Evolutionary conservation across 2,888 invertebrate species (phyloP).

Genomic region (Mimas tiliae): DNA sequence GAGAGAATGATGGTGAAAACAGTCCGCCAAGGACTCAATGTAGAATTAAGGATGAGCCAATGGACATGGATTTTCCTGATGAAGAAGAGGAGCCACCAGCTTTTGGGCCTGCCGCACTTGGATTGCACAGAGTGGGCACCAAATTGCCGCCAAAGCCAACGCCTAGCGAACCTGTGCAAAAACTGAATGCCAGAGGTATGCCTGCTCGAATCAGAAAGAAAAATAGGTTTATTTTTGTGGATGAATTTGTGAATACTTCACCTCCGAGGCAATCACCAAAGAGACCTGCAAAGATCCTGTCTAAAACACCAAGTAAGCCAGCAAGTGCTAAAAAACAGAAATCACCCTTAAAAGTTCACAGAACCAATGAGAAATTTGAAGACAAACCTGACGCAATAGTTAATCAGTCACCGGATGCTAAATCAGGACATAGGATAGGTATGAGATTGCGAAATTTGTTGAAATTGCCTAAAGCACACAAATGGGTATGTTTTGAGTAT

Average conservation of each 20-base stretch:
- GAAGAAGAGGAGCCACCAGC: slow-evolving; percentile 89
- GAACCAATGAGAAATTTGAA: slow-evolving; percentile 70
- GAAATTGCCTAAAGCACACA: slow-evolving; percentile 98
- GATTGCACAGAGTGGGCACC: slow-evolving; percentile 92
- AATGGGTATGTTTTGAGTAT: slow-evolving; percentile 99
- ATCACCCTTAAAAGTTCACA: slow-evolving; percentile 82
- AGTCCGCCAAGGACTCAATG: slow-evolving; percentile 58
- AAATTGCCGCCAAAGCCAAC: slow-evolving; percentile 89
- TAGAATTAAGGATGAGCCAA: slow-evolving; percentile 84
- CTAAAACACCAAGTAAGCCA: slow-evolving; percentile 73
- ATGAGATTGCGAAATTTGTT: slow-evolving; percentile 95
- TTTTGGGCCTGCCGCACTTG: slow-evolving; percentile 91
- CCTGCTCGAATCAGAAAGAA: slow-evolving; percentile 95
- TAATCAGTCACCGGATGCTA: slow-evolving; percentile 89
- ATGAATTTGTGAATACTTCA: slow-evolving; percentile 91
- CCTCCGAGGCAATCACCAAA: slow-evolving; percentile 90
- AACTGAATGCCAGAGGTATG: slow-evolving; percentile 94
- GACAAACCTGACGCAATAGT: slow-evolving; percentile 70
- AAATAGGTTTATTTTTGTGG: slow-evolving; percentile 95
- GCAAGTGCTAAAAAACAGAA: slow-evolving; percentile 77
- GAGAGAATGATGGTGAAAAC: slow-evolving; percentile 61
- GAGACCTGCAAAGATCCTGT: slow-evolving; percentile 85
- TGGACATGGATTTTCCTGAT: slow-evolving; percentile 87
- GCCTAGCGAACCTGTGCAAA: slow-evolving; percentile 90
- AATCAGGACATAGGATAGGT: slow-evolving; percentile 95